Percentiles rank a stretch among this genome's conserved stretches.
Evolutionary conservation across 2,888 invertebrate species (phyloP).

Genomic region (Parascotia fuliginaria): DNA sequence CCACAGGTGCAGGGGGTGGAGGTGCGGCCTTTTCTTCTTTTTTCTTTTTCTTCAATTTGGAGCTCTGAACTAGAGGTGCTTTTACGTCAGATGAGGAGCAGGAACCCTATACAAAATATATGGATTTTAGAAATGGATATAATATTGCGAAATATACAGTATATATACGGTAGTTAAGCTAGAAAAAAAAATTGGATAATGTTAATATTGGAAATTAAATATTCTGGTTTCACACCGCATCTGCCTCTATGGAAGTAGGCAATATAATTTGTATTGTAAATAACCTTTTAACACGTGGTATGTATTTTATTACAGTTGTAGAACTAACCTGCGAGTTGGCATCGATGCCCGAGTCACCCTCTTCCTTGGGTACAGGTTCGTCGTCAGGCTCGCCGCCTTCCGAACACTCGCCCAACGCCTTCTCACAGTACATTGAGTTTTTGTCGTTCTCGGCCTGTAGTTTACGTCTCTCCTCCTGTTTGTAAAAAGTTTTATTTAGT

Average conservation of each 20-base stretch:
- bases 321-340: constrained; percentile 90
- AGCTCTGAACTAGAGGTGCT: constrained; percentile 89
- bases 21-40: constrained; percentile 69
- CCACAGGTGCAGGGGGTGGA: constrained; percentile 54
- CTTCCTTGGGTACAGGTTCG: constrained; percentile 87
- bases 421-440: constrained; percentile 89
- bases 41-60: constrained; percentile 85
- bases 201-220: too few relatives aligned
- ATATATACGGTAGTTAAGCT: too few relatives aligned
- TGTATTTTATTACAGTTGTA: background rate
- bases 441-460: constrained; percentile 91
- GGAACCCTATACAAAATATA: constrained; percentile 85
- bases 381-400: constrained; percentile 81
- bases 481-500: too few relatives aligned
- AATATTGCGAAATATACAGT: too few relatives aligned
- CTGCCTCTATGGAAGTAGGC: too few relatives aligned
- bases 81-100: constrained; percentile 95
- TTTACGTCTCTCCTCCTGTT: constrained; percentile 91
- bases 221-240: too few relatives aligned
- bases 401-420: constrained; percentile 88
- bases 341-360: constrained; percentile 96
- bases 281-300: too few relatives aligned
- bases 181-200: too few relatives aligned
- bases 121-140: background rate
- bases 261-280: too few relatives aligned